These are phyloP conservation scores for Stenotaenia linearis DNA, from an alignment of 2,888 invertebrate species.

Conservation along the genomic window DNA sequence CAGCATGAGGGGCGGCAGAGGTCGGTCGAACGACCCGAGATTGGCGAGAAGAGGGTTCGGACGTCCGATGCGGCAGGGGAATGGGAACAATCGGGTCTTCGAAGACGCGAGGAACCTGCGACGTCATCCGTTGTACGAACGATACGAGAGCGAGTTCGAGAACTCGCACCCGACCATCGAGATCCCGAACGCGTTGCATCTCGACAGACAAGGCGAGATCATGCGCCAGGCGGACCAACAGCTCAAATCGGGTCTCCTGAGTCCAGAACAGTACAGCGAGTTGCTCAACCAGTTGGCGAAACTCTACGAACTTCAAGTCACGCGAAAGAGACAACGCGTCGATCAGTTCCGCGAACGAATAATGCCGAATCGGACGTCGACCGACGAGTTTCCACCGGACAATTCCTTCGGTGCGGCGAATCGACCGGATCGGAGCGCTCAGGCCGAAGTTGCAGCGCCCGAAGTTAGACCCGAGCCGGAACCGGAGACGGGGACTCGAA, in stretches of 20 bases:
- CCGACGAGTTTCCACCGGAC: background rate
- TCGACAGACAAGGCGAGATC: conserved; percentile 48
- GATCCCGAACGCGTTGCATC: conserved; percentile 32
- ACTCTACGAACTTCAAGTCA: conserved; percentile 39
- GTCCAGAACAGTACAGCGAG: conserved; percentile 43
- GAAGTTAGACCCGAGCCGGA: conserved; percentile 48
- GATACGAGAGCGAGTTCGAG: background rate
- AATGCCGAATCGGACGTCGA: background rate
- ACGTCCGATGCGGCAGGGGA: background rate
- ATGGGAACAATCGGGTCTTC: background rate
- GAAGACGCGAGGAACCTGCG: conserved; percentile 19
- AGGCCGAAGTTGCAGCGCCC: no score
- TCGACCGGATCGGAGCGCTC: no score
- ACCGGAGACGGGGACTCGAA: conserved; percentile 58
- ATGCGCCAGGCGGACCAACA: conserved; percentile 76
- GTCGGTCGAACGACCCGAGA: background rate
- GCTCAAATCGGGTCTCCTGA: conserved; percentile 58
- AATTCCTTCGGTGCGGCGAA: conserved; percentile 48
- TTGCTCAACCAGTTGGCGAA: conserved; percentile 41
- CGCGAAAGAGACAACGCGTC: conserved; percentile 40
- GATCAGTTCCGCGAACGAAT: conserved; percentile 35
- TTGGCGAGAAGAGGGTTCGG: background rate
- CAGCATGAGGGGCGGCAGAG: background rate
- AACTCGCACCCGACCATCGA: background rate
- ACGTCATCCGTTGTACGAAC: conserved; percentile 1